Evolutionary conservation across 2,888 invertebrate genomes (phyloP), one percentile per base, ranked within the genome.

Genomic region (Bellardia pandia): DNA sequence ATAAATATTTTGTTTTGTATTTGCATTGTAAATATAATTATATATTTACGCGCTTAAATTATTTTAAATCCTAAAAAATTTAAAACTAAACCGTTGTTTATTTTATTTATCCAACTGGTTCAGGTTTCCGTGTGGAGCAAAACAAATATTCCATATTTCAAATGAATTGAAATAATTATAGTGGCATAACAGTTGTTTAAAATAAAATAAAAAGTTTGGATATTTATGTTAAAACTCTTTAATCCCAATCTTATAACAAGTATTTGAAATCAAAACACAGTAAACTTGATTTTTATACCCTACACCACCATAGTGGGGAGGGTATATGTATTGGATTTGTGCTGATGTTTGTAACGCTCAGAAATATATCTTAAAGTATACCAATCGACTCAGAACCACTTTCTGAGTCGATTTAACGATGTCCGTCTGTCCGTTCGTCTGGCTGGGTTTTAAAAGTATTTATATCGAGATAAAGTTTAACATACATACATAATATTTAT

Each of bases 21-120:
- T 75, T 75, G 48, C 40, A 64, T 75, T 64, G 62, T 62, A 76
- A 76, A 23, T 23, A 23, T 64, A 62, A 51, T 51, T 64, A 51
- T 64, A 40, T 51, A 33, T 48, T 62, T 48, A 75, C 48, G 62
- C 48, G 16, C 42, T 71, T 16, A 45, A 74, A 30, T 45, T 42
- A n/a, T 30, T 75, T 60, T 51, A 60, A 74, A 74, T 48, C 69
- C 69, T 48, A 69, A 48, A 69, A 68, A 13, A 23, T 23, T 42
- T 9, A 48, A 45, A 68, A 48, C 30, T 13, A 23, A 48, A 42
- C n/a, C 16, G 3, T 9, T 33, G 14, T 11, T 4, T 11, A 8
- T 58, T 30, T 58, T 56, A 6, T 51, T n/a, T 51, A 51, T 58
- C 23, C 30, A 48, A 68, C 68, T 68, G 48, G 68, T 68, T 68